Evolutionary conservation across 2,888 invertebrate genomes (phyloP), one percentile per base, ranked within the genome.

Genomic region (Coelogynopora nodosa): DNA sequence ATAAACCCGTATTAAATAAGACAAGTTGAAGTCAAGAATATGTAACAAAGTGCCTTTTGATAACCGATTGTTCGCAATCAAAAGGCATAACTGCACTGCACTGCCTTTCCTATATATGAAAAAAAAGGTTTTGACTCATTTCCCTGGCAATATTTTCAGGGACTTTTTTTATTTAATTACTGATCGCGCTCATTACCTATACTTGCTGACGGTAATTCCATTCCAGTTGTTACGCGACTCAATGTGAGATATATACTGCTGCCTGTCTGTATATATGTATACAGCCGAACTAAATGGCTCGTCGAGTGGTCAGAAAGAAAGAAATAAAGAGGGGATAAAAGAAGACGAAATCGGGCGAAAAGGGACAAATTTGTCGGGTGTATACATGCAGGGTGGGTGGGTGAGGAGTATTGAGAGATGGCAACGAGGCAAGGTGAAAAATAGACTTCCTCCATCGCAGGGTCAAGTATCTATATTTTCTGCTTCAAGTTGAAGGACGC

Each of bases 151-250:
- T 49, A 49, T 49, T 49, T 18, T 49, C 10, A 13, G 5, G n/a
- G 74, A 2, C 74, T 2, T n/a, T n/a, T 74, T 74, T 74, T 13
- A 74, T 74, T 74, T 2, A 74, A 74, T 74, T 74, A 74, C 49
- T 49, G 49, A 49, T 10, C 2, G 23, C 23, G 23, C 74, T 74
- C 74, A 74, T 74, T 74, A 74, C 74, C 74, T 26, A n/a, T n/a
- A 74, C 74, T 74, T 74, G 74, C 74, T 5, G 23, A 74, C 74
- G 5, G 74, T 74, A 74, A 74, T 74, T 74, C 74, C 23, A 74
- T 74, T 2, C 5, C 74, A 74, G 23, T 74, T 26, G 74, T 74
- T 49, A 49, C 49, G 18, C 49, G 49, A 49, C 10, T 49, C 49
- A n/a, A n/a, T n/a, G n/a, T n/a, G n/a, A n/a, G n/a, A n/a, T n/a